phyloP scores from a whole-genome alignment of 2,113 vertebrate species.

The Bungarus multicinctus region DNA sequence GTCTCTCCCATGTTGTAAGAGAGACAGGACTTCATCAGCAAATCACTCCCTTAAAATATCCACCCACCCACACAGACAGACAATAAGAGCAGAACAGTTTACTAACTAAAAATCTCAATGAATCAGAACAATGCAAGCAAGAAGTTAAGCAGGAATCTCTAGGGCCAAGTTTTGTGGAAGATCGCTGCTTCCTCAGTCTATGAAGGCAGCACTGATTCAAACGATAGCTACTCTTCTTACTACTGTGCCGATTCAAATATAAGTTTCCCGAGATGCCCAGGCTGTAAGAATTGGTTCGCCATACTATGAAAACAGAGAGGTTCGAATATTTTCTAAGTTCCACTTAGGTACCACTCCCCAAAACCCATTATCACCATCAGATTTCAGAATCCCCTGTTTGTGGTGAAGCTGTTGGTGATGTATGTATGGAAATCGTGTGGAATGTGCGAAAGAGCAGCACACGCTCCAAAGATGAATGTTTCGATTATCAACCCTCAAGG shows the following conservation, averaged over 20 bases:
- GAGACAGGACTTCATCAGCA: not conserved
- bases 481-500: not conserved
- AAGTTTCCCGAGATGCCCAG: not conserved
- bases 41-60: not conserved
- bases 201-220: not conserved
- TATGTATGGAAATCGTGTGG: not conserved
- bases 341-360: not conserved
- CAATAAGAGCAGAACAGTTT: not conserved
- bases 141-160: not conserved
- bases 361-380: not conserved
- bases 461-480: not conserved
- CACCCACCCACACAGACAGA: not conserved
- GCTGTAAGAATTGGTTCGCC: not conserved
- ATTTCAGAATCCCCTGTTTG: not conserved
- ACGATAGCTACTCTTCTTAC: not conserved
- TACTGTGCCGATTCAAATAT: not conserved
- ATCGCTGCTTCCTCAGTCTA: not conserved
- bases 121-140: not conserved
- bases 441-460: not conserved
- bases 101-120: not conserved
- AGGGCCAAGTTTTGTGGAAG: not conserved
- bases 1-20: not conserved
- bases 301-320: not conserved
- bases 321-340: not conserved
- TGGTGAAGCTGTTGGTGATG: not conserved